phyloP scores from a whole-genome alignment of 2,797 vertebrate genomes.

The Anisognathus igniventris region DNA sequence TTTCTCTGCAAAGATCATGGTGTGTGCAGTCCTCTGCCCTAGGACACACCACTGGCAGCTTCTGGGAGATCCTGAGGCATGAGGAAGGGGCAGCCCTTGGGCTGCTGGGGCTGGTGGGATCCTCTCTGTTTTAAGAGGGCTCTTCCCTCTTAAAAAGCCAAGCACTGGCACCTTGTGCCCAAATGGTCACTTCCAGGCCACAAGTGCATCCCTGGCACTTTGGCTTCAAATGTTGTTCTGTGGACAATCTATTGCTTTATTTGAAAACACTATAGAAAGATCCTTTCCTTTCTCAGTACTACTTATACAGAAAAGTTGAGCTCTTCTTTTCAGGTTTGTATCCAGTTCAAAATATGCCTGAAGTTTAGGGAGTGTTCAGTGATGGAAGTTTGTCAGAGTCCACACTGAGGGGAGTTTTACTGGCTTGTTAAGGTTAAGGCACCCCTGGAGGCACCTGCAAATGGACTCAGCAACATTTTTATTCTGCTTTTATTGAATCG shows the following conservation, averaged over 20 bases:
- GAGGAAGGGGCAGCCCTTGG: accelerated
- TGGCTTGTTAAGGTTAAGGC: not conserved
- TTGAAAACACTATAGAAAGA: not conserved
- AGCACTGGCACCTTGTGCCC: no score
- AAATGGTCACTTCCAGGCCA: not conserved
- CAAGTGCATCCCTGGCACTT: accelerated
- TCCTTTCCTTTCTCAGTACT: not conserved
- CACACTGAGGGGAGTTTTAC: accelerated
- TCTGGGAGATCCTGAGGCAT: accelerated
- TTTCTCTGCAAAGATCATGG: not conserved
- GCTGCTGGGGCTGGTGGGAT: not conserved
- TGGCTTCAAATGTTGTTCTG: not conserved
- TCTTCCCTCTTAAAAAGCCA: not conserved
- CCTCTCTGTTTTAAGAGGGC: not conserved
- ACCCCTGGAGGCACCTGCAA: not conserved
- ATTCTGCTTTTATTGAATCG: not conserved
- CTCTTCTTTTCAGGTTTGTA: not conserved
- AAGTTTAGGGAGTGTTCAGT: not conserved
- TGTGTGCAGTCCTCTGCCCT: accelerated
- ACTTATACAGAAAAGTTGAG: not conserved
- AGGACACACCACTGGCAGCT: not conserved
- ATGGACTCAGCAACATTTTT: not conserved
- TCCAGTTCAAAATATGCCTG: accelerated
- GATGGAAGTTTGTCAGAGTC: not conserved
- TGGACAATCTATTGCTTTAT: not conserved